phyloP scores from a whole-genome alignment of 1,140 invertebrate genomes.

The Asbolus verrucosus region DNA sequence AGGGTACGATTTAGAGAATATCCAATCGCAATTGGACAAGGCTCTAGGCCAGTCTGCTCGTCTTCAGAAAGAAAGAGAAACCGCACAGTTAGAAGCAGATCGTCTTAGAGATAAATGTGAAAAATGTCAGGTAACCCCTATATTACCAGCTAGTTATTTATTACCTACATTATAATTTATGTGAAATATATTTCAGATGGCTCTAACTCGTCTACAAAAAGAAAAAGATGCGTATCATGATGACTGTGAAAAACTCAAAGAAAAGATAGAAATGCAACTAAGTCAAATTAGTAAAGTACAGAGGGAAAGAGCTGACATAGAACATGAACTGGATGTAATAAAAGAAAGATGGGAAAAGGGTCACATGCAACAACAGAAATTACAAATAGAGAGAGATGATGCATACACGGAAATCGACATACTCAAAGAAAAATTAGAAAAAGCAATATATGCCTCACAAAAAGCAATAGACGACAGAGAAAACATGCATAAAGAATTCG shows the following conservation, averaged over 20 bases:
- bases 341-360: conserved; percentile 91
- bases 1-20: conserved; percentile 88
- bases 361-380: conserved; percentile 84
- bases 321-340: conserved; percentile 86
- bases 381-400: conserved; percentile 89
- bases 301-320: conserved; percentile 84
- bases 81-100: conserved; percentile 85
- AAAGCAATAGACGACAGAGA: conserved; percentile 91
- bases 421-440: conserved; percentile 90
- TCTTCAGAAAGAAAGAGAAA: conserved; percentile 90
- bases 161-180: too few relatives aligned
- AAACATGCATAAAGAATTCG: conserved; percentile 88
- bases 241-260: conserved; percentile 84
- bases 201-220: conserved; percentile 85
- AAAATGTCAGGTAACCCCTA: conserved; percentile 82
- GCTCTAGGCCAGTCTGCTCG: conserved; percentile 85
- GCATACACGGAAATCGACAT: conserved; percentile 87
- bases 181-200: conserved; percentile 67
- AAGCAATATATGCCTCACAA: conserved; percentile 80
- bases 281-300: conserved; percentile 85
- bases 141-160: not conserved
- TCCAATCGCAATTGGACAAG: conserved; percentile 92
- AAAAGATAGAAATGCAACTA: conserved; percentile 82
- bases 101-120: conserved; percentile 89
- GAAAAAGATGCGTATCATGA: conserved; percentile 85